Evolutionary conservation across 1,140 invertebrate species (phyloP).

Genomic region (Colletes gigas): DNA sequence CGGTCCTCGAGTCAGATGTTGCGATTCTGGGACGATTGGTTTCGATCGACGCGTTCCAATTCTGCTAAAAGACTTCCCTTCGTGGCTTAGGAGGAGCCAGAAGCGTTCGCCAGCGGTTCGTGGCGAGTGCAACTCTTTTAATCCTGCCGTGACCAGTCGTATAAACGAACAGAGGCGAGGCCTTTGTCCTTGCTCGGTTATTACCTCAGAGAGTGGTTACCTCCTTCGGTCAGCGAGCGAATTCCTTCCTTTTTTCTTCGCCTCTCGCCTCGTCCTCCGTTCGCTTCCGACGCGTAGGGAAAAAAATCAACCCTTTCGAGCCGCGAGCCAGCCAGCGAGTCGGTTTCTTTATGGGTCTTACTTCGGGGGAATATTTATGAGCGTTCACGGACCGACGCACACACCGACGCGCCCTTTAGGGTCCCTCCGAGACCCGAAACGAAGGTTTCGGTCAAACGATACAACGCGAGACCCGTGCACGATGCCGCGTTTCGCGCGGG

Average conservation of each 20-base stretch:
- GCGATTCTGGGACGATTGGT: too few species aligned
- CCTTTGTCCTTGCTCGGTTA: conserved; percentile 63
- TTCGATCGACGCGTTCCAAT: conserved; percentile 36
- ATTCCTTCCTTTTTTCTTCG: conserved; percentile 50
- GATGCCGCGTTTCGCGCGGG: not conserved
- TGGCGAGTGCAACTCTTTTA: conserved; percentile 50
- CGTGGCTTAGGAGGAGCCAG: not conserved
- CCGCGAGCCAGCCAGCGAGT: conserved; percentile 61
- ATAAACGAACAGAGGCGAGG: conserved; percentile 57
- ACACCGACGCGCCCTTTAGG: not conserved
- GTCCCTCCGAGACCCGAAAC: not conserved
- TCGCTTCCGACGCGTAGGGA: conserved; percentile 43
- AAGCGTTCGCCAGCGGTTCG: not conserved
- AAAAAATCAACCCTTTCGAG: conserved; percentile 77
- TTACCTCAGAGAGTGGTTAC: conserved; percentile 43
- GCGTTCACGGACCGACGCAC: conserved; percentile 55
- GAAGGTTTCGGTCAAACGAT: not conserved
- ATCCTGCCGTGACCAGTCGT: conserved; percentile 50
- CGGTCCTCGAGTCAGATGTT: too few species aligned
- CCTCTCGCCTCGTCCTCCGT: conserved; percentile 15
- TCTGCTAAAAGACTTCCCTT: conserved; percentile 28
- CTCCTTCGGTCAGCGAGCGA: conserved; percentile 45
- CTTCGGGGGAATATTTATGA: conserved; percentile 78
- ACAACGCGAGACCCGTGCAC: not conserved
- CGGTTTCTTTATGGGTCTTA: conserved; percentile 79